These are phyloP conservation scores for Hyphantria cunea DNA, from an alignment of 1,140 invertebrate genomes.

Conservation along the genomic window DNA sequence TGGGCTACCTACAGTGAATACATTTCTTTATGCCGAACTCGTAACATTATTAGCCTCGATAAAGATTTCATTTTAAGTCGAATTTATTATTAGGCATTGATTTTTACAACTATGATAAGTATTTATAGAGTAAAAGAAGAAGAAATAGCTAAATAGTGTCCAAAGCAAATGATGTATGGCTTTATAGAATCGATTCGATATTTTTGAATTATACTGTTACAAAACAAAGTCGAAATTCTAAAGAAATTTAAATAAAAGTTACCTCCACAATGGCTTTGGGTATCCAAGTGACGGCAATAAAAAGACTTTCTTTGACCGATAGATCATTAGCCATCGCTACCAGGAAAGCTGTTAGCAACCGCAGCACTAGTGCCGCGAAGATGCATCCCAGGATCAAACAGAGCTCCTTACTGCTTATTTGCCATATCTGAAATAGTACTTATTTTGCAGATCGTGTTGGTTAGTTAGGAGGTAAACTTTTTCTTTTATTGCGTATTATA, in stretches of 20 bases:
- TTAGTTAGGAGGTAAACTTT: too few relatives aligned
- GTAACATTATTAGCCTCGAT: too few relatives aligned
- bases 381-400: conserved; percentile 64
- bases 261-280: conserved; percentile 78
- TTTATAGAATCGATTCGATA: too few relatives aligned
- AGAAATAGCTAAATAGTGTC: too few relatives aligned
- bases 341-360: conserved; percentile 66
- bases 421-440: conserved; percentile 51
- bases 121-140: too few relatives aligned
- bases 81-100: too few relatives aligned
- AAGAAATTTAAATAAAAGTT: conserved; percentile 18
- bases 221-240: background rate
- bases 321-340: conserved; percentile 59
- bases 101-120: too few relatives aligned
- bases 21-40: too few relatives aligned
- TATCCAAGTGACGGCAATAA: conserved; percentile 72
- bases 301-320: conserved; percentile 66
- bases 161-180: too few relatives aligned
- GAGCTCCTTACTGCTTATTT: conserved; percentile 54
- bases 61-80: too few relatives aligned
- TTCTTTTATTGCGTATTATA: too few relatives aligned
- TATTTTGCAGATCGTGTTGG: background rate
- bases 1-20: too few relatives aligned
- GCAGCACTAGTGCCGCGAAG: conserved; percentile 57
- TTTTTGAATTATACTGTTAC: background rate